A percentile compares a stretch with the other conserved stretches of the same genome.
phyloP scores from a whole-genome alignment of 2,888 invertebrate species.

The Tanytarsus gracilentus region DNA sequence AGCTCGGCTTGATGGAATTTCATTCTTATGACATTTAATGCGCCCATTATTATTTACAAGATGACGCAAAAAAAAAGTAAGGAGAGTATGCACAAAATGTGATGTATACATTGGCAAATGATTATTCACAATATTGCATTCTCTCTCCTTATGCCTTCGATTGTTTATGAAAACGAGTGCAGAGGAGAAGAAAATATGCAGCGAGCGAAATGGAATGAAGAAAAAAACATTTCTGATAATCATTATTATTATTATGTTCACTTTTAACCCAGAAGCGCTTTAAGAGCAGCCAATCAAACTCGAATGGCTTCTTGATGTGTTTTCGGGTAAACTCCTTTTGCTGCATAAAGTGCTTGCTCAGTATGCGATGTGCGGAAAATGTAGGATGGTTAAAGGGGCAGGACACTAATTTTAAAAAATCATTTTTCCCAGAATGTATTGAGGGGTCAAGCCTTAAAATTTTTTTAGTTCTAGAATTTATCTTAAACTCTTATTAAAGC shows the following conservation, averaged over 20 bases:
- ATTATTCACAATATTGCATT: not conserved
- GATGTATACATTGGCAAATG: slow-evolving; percentile 12
- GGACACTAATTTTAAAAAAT: not conserved
- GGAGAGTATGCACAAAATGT: not conserved
- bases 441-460: too few relatives aligned
- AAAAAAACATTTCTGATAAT: slow-evolving; percentile 24
- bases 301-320: slow-evolving; percentile 19
- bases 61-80: not conserved
- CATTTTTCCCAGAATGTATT: too few relatives aligned
- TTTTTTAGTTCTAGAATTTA: too few relatives aligned
- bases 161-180: slow-evolving; percentile 11
- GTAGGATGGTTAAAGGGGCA: not conserved
- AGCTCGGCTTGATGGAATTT: too few relatives aligned
- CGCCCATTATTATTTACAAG: not conserved
- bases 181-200: not conserved
- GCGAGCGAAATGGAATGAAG: not conserved
- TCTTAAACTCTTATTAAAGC: too few relatives aligned
- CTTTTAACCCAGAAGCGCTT: slow-evolving; percentile 27
- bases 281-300: slow-evolving; percentile 25
- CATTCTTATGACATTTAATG: slow-evolving; percentile 1
- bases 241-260: slow-evolving; percentile 22
- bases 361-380: not conserved
- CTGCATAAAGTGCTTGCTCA: not conserved
- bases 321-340: slow-evolving; percentile 5
- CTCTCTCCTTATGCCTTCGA: not conserved